Evolutionary conservation across 1,140 invertebrate species (phyloP), one percentile per base, ranked within the genome.

Genomic region (Archivesica marissinica): DNA sequence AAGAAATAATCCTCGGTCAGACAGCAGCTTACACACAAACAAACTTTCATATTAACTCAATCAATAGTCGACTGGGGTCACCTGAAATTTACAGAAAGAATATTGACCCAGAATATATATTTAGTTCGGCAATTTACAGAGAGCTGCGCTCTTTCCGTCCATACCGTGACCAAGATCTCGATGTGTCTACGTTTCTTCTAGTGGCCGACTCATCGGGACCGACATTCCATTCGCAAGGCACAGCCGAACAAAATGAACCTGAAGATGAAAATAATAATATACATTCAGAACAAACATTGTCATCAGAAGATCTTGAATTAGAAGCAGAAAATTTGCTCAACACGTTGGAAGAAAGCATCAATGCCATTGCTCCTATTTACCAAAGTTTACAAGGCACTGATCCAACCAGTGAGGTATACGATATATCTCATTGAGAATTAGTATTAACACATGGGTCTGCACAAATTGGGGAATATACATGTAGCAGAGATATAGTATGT

Each of bases 61-160:
- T 77, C 17, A 77, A 85, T 35, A 50, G 28, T 23, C 47, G 74
- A 11, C 44, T 77, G 41, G 56, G 74, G 0, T 77, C 74, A 39
- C 72, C 59, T 35, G 82, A 85, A 70, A 85, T 85, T 52, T 85
- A 77, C 25, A 85, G 82, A 38, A 97, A 97, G 91, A 96, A 95
- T 86, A 90, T 96, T 20, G 96, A 97, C 88, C 96, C 75, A 39
- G 59, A 82, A 86, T 86, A 90, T 38, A 56, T 85, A 47, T 84
- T 77, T 50, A 66, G 77, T 77, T 83, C 84, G 44, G 95, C 96
- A 88, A 91, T 97, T n/a, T 97, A 97, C 90, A 96, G 96, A 84
- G 96, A 97, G 87, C 93, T 97, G n/a, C 96, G 96, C 89, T 85
- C 82, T 41, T 77, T 85, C 74, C 96, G 96, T 6, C 91, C 96